Evolutionary conservation across 37 sponge, comb jelly and placozoan genomes (phyloP).

Genomic region (Halichondria panicea): DNA sequence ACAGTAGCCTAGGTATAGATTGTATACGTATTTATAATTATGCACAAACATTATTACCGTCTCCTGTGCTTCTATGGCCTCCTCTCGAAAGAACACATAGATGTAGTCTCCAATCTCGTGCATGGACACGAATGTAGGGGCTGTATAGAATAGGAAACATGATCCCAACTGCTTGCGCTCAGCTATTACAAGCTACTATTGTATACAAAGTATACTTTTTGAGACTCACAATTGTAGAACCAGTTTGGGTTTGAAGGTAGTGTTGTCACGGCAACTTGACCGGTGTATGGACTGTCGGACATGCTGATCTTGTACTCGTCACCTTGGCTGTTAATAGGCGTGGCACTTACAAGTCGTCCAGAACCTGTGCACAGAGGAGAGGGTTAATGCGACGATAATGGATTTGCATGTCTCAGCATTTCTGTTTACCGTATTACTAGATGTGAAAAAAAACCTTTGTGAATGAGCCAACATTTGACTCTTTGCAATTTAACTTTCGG

Average conservation of each 20-base stretch:
- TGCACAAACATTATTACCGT: too few species aligned
- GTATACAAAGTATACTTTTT: neutral
- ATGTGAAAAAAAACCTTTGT: too few species aligned
- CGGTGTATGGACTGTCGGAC: slow-evolving; percentile 6
- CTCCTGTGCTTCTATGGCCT: slow-evolving; percentile 51
- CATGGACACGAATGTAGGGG: slow-evolving; percentile 66
- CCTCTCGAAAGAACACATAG: slow-evolving; percentile 79
- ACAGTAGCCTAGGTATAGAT: too few species aligned
- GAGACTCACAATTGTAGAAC: slow-evolving; percentile 32
- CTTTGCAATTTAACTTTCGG: too few species aligned
- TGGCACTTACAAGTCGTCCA: slow-evolving; percentile 17
- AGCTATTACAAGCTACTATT: too few species aligned
- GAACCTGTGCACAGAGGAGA: slow-evolving; percentile 1
- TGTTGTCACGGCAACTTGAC: slow-evolving; percentile 3
- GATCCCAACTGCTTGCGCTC: too few species aligned
- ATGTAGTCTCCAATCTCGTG: slow-evolving; percentile 73
- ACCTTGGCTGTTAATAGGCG: neutral
- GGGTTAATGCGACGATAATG: neutral
- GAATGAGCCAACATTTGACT: too few species aligned
- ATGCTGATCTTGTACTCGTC: neutral
- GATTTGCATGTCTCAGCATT: neutral
- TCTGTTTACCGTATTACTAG: neutral
- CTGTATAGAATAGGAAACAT: slow-evolving; percentile 20
- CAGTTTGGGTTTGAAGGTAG: neutral
- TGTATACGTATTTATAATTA: too few species aligned